Evolutionary conservation across 2,113 vertebrate genomes (phyloP), one percentile per base, ranked within the genome.

Genomic region (Sinocyclocheilus grahami): DNA sequence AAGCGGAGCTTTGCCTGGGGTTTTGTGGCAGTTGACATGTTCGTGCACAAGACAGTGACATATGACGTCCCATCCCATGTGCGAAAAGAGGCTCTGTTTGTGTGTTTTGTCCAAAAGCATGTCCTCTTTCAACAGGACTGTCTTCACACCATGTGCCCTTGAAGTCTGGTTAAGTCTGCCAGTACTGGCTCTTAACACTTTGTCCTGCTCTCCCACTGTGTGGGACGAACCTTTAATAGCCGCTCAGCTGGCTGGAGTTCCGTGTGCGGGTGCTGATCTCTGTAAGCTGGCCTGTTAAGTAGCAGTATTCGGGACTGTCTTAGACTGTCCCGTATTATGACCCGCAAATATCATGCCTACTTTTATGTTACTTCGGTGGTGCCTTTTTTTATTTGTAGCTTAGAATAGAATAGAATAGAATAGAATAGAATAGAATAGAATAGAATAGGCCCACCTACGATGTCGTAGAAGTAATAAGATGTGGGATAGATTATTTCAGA

Each of bases 161-260:
- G 33, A 5, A 60, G 63, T 78, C 76, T 46, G 48, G 3, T 74
- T 11, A 62, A 74, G 65, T 74, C 63, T 69, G 33, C 60, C 65
- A 42, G 65, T 71, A 79, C 39, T 67, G 67, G 84, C 37, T 72
- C 65, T 81, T 67, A 67, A 79, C 85, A 79, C 48, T 60, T 74
- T 53, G 42, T 48, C 27, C 16, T 71, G 30, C 39, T 77, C 24
- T 67, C 62, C 42, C 37, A 67, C 39, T 71, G 18, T 83, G 63
- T 71, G 24, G 65, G 81, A 72, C 6, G 10, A 22, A 48, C n/a
- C 22, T 65, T 48, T 65, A 60, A 79, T 79, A 82, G 60, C 42
- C 24, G 39, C 46, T 69, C 63, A 69, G 62, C 60, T 79, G 78
- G 39, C 79, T 63, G 22, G 39, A 82, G 51, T 51, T 69, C 30